Base-by-base conservation (phyloP, 30 jellyfish, hydroid and myxozoan species). In the Cassiopea xamachana region DNA sequence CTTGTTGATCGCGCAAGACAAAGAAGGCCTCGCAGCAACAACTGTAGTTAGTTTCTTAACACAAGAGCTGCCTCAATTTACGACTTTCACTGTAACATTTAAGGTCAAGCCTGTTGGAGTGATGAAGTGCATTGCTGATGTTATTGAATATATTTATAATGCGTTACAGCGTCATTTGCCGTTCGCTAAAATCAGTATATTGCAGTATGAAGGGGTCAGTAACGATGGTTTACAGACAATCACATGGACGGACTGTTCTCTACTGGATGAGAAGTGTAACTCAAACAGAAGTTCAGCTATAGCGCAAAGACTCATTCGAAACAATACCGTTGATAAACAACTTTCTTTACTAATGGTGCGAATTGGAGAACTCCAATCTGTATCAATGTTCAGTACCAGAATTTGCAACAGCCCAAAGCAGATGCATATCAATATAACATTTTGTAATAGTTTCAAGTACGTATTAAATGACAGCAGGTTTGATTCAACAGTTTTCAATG, bases 231-330 rank as follows among this genome's bases (percentile, higher is more conserved):
- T 1, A 0, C 27, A 60, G 73, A 79, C 45, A 1, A 68, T 88
- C 76, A 78, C 81, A 46, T 88, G 90, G 90, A 88, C 95, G 19
- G 84, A 62, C 70, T 88, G 95, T 46, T 67, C 95, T 60, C 59
- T 88, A 2, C 47, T 72, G 15, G 87, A 69, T 46, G 43, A 0
- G 9, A 47, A 39, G 16, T 88, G 95, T 71, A 70, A 71, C 49
- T 60, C 10, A 2, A 59, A 60, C 46, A 43, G 58, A 17, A 60
- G n/a, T 16, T 15, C 51, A 17, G 71, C 4, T 1, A 71, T 79
- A 45, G 19, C 47, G 46, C 43, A 67, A 51, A 48, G 75, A 49
- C 4, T 88, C 7, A 7, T 59, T 18, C 47, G 14, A 27, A 73
- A 79, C 55, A 0, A 59, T 9, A 70, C 81, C 19, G 19, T 75